Conservation (phyloP, 2,113 vertebrate genomes). For the Malurus alboscapulatus region DNA sequence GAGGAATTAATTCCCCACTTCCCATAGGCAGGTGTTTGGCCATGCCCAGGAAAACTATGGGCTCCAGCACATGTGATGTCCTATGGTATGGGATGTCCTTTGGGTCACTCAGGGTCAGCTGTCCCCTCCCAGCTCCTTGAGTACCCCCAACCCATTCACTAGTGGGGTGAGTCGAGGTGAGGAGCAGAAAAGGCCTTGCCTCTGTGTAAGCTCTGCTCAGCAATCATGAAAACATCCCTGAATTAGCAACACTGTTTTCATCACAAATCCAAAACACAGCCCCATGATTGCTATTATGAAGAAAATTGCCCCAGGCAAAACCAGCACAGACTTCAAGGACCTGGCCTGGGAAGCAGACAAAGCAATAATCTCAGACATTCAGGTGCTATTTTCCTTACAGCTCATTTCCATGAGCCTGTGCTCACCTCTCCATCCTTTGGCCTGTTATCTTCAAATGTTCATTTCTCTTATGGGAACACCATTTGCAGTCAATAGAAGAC, state of each 20-base stretch:
- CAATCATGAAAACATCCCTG: not conserved
- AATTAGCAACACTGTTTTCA: not conserved
- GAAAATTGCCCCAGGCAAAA: not conserved
- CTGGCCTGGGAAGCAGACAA: not conserved
- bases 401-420: not conserved
- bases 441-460: not conserved
- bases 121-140: not conserved
- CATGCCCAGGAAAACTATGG: not conserved
- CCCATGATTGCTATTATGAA: not conserved
- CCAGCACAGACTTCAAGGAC: not conserved
- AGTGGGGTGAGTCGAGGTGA: not conserved
- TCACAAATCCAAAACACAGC: not conserved
- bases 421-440: not conserved
- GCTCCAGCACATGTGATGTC: not conserved
- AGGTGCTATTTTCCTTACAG: not conserved
- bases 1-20: not conserved
- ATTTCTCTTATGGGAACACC: not conserved
- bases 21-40: not conserved
- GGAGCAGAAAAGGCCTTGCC: not conserved
- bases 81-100: not conserved
- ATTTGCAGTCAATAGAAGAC: not conserved
- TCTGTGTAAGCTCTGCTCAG: not conserved
- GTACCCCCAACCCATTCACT: not conserved
- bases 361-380: not conserved
- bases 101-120: not conserved